A percentile compares a stretch with the other conserved stretches of the same genome.
These are phyloP conservation scores for Rhineura floridana DNA, from an alignment of 2,113 vertebrate species.

Conservation along the genomic window DNA sequence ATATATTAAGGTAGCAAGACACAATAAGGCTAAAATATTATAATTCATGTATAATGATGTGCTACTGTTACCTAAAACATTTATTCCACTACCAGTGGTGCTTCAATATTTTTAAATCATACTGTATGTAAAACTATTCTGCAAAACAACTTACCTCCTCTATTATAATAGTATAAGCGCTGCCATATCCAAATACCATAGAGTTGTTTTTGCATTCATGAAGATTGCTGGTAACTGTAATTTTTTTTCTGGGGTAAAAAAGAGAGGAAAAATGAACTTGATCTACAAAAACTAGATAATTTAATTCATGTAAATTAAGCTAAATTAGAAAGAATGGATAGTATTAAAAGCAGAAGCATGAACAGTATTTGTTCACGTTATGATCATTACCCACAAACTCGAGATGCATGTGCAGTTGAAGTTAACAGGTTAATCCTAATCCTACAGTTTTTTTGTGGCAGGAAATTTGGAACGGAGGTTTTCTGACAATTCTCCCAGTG, in stretches of 20 bases:
- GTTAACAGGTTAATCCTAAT: background rate
- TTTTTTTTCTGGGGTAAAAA: slow-evolving; percentile 49
- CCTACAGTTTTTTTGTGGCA: background rate
- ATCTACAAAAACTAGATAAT: background rate
- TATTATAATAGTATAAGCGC: slow-evolving; percentile 84
- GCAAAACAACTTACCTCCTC: slow-evolving; percentile 54
- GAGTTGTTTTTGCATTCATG: slow-evolving; percentile 38
- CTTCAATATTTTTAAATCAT: background rate
- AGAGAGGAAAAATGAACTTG: slow-evolving; percentile 6
- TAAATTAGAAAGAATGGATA: background rate
- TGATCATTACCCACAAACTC: slow-evolving; percentile 14
- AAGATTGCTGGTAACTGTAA: fast-evolving
- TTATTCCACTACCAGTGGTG: background rate
- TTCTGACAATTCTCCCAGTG: background rate
- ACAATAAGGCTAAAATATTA: background rate
- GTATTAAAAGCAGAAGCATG: background rate
- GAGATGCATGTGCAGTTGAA: background rate
- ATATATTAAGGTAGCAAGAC: background rate
- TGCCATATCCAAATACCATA: slow-evolving; percentile 79
- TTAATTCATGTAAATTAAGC: background rate
- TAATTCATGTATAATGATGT: background rate
- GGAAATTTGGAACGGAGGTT: background rate
- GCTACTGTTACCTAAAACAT: background rate
- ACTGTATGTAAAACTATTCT: background rate
- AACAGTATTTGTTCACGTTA: background rate